Percentiles rank a stretch among this genome's conserved stretches.
Evolutionary conservation across 2,113 vertebrate species (phyloP).

Genomic region (Pterocles gutturalis): DNA sequence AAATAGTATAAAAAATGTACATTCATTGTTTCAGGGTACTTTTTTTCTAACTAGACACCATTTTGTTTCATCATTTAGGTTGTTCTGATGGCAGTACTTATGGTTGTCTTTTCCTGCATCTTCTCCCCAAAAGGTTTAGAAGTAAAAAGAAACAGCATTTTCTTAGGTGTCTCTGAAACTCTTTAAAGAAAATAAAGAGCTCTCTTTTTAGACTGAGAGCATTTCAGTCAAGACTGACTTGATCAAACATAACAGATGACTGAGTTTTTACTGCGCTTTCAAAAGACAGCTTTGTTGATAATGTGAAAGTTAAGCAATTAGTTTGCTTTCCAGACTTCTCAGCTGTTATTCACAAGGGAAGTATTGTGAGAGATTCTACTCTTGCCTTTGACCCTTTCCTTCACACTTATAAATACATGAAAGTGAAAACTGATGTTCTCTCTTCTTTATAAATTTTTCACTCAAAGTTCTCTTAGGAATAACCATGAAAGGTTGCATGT

Average conservation of each 20-base stretch:
- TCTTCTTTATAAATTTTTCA: conserved; percentile 19
- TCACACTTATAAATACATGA: not conserved
- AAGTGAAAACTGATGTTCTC: not conserved
- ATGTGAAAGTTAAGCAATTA: conserved; percentile 11
- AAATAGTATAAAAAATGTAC: not conserved
- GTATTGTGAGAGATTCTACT: conserved; percentile 30
- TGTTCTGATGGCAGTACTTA: not conserved
- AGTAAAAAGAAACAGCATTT: not conserved
- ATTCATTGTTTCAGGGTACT: not conserved
- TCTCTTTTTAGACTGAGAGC: not conserved
- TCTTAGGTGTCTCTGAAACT: not conserved
- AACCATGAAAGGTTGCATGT: not conserved
- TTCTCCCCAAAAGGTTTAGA: not conserved
- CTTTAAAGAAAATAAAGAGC: not conserved
- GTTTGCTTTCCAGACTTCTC: conserved; percentile 41
- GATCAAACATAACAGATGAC: conserved; percentile 11
- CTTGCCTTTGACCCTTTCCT: conserved; percentile 17
- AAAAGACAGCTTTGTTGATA: conserved; percentile 18
- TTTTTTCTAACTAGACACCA: not conserved
- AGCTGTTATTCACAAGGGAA: conserved; percentile 26
- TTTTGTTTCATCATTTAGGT: not conserved
- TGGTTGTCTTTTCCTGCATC: not conserved
- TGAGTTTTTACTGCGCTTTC: not conserved
- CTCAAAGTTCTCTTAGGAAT: not conserved
- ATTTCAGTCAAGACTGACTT: conserved; percentile 9